A percentile compares a stretch with the other conserved stretches of the same genome.
Evolutionary conservation across 2,113 vertebrate species (phyloP).

Genomic region (Periophthalmodon schlosseri): DNA sequence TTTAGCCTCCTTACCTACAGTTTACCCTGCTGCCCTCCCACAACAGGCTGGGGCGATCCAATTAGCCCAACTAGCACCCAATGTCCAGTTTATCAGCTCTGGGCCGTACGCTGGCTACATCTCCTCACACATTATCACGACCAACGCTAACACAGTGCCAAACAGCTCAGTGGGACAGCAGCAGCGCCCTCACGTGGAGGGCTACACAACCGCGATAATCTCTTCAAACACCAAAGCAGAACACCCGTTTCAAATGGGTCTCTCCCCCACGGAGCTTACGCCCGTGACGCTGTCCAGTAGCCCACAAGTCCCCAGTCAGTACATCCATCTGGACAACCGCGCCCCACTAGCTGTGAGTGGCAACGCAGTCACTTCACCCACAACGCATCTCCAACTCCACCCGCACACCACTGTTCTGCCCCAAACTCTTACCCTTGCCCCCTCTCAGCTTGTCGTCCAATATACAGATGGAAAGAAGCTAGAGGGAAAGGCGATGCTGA

Average conservation of each 20-base stretch:
- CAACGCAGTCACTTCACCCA: slow-evolving; percentile 78
- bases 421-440: slow-evolving; percentile 88
- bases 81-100: slow-evolving; percentile 94
- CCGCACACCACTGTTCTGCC: slow-evolving; percentile 86
- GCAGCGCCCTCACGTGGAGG: slow-evolving; percentile 88
- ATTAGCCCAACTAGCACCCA: slow-evolving; percentile 90
- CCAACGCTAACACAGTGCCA: slow-evolving; percentile 75
- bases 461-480: slow-evolving; percentile 87
- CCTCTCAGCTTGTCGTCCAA: slow-evolving; percentile 93
- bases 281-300: slow-evolving; percentile 83
- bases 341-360: slow-evolving; percentile 83
- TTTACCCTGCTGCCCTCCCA: slow-evolving; percentile 85
- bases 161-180: slow-evolving; percentile 82
- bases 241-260: slow-evolving; percentile 85
- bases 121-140: slow-evolving; percentile 92
- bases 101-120: slow-evolving; percentile 94
- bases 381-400: slow-evolving; percentile 88
- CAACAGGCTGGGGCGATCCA: slow-evolving; percentile 89
- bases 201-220: slow-evolving; percentile 88
- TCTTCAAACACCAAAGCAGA: slow-evolving; percentile 84
- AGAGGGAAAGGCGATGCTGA: slow-evolving; percentile 85
- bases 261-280: slow-evolving; percentile 84
- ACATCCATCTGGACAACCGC: slow-evolving; percentile 90
- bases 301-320: slow-evolving; percentile 85
- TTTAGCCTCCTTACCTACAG: slow-evolving; percentile 85